Conservation (phyloP, 1,140 invertebrate species). For the Daktulosphaira vitifoliae region DNA sequence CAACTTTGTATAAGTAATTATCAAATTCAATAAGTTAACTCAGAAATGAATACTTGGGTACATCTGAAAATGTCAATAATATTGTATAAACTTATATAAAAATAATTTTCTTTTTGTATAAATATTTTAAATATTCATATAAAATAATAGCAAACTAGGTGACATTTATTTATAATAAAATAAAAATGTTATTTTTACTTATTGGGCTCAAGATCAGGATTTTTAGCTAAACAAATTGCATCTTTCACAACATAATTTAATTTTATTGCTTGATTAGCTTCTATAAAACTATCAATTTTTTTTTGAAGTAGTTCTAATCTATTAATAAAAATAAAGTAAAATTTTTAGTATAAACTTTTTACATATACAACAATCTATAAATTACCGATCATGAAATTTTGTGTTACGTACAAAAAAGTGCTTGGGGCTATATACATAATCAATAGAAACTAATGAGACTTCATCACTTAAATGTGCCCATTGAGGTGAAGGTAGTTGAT, state of each 20-base stretch:
- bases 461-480: constrained; percentile 9
- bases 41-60: no score
- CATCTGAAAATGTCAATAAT: no score
- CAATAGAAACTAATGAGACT: neutral
- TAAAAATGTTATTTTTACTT: neutral
- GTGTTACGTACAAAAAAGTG: neutral
- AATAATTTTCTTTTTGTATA: no score
- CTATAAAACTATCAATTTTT: neutral
- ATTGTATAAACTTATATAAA: no score
- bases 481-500: constrained; percentile 10
- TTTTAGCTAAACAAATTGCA: constrained; percentile 13
- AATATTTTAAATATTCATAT: no score
- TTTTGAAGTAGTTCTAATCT: neutral
- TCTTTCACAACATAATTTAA: constrained; percentile 4
- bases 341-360: no score
- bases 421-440: neutral
- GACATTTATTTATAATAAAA: no score
- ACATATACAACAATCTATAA: no score
- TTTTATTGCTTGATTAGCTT: neutral
- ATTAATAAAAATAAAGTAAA: no score
- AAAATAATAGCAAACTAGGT: no score
- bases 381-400: constrained; percentile 1
- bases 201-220: neutral
- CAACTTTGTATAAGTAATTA: no score
- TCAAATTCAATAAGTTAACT: no score